Base-by-base conservation (phyloP, 2,888 invertebrate genomes). In the Spodoptera exigua region DNA sequence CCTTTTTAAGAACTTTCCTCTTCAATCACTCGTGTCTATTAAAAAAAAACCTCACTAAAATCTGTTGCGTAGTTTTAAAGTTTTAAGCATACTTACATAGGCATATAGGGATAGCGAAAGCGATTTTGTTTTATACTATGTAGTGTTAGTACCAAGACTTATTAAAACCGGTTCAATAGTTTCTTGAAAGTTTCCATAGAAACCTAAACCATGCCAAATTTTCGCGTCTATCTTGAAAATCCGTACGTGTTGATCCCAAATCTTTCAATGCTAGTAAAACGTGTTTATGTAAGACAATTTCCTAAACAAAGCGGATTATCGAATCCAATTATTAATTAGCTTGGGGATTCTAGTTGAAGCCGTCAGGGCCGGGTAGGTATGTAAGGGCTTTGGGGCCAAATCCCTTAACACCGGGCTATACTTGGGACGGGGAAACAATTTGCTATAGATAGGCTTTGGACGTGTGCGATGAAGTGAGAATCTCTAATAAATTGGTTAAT, bases 311-410 rank as follows among this genome's bases (percentile, higher is more conserved):
- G 51, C 55, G 51, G 67, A 66, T 69, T 69, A 69, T 72, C 48
- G 68, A 52, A 60, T 60, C 51, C 60, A 72, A 72, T 66, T 66
- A 69, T 72, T 69, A 72, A 69, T 69, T 69, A 69, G 67, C 60
- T 52, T 34, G 55, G 55, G 58, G 44, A 53, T 64, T 45, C 47
- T 39, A 52, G 60, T 52, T 32, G 40, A 66, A 48, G 47, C 60
- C 72, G 51, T 36, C n/a, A 55, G 13, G 40, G 17, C 18, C 16
- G 45, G 37, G 47, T 47, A 43, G 66, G 47, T 51, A 65, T 72
- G 60, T 66, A 55, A 48, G 60, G 72, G 67, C 51, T 66, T 71
- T 55, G 3, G 59, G 40, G 14, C 41, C 34, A 48, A 73, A 62
- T 62, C 52, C 57, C 43, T 35, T 60, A 52, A 72, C 47, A 48